Evolutionary conservation across 2,888 invertebrate genomes (phyloP), one percentile per base, ranked within the genome.

Genomic region (Notodonta dromedarius): DNA sequence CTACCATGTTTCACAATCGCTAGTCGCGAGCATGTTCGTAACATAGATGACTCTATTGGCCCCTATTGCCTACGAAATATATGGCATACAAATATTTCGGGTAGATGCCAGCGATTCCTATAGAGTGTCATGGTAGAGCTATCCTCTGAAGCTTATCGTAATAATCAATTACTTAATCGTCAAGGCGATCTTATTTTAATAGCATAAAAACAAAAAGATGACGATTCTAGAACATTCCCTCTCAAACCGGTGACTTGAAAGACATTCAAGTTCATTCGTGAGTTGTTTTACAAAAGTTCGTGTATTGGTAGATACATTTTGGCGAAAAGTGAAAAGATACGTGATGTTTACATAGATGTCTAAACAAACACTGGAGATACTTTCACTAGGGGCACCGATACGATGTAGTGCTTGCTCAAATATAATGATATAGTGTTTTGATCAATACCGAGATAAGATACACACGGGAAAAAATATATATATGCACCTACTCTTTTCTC

Each of bases 321-420:
- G 8, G 39, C 54, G 14, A 54, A n/a, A 54, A 54, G 67, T 70
- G 65, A 75, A 75, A 72, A 60, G 55, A 32, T 14, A 56, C 13
- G n/a, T 16, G 53, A 9, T 70, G 54, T 70, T 65, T 73, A 63
- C 60, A 59, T 61, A 69, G 46, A 63, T 46, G 54, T 58, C 51
- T 55, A 51, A 54, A 40, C 54, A 54, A 54, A 54, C 54, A 54
- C 39, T 39, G 8, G 0, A 14, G 39, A 14, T 56, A 62, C 70
- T 72, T 75, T 75, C 67, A 66, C 62, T 55, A 53, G 24, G 46
- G 61, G 7, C 11, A 48, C 53, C n/a, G 32, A 55, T 46, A 53
- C 50, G 39, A 14, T 54, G 14, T 11, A 50, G 50, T 48, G n/a
- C n/a, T n/a, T 14, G 8, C n/a, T 48, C 51, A 51, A 16, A 51